Base-by-base conservation (phyloP, 1,140 invertebrate species). In the Leptopilina boulardi region DNA sequence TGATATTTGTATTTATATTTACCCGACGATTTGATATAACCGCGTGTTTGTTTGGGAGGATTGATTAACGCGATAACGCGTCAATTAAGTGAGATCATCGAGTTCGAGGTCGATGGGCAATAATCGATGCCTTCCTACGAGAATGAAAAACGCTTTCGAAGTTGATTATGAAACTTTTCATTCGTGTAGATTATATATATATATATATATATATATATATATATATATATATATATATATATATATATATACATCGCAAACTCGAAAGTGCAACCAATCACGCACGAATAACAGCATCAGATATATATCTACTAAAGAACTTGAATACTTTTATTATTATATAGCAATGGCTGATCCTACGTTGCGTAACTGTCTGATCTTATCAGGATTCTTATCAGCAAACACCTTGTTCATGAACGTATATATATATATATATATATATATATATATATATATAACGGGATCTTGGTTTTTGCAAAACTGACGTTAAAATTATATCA, bases 51-150 rank as follows among this genome's bases (percentile, higher is more conserved):
- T 59, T 59, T 59, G 54, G 54, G 10, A 23, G 54, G 54, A 26
- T 59, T 21, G 54, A 59, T 59, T 59, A 59, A 59, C 54, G 54
- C 54, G 54, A 59, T 59, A 59, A 59, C 19, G 54, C 76, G 76
- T 66, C 71, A 73, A 77, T 77, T 77, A 77, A 77, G 77, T 78
- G 77, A 78, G 77, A 78, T 78, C 77, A 78, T 78, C 74, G 77
- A 73, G 77, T 72, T 78, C 77, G 77, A 78, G 77, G 77, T 41
- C 73, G 51, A 19, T n/a, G 38, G 23, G 26, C 19, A 56, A 34
- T 73, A 78, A 75, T 78, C 74, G 70, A 51, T 51, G 8, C 41
- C 13, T 66, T 54, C 54, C 44, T n/a, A 42, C 19, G 54, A 21
- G 23, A 59, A 19, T 26, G 54, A 59, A 21, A 59, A 59, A 23